Percentiles rank a stretch among this genome's conserved stretches.
Evolutionary conservation across 1,140 invertebrate genomes (phyloP).

Genomic region (honey bee (Apis mellifera)): Amel_HAv3.1 CM009938.2:6239501-6240000

Average conservation of each 20-base stretch:
- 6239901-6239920: not conserved
- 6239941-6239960: not conserved
- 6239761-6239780: not conserved
- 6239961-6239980: slow-evolving; percentile 31
- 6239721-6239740: not conserved
- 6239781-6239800: not conserved
- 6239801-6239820: not conserved
- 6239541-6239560: too few relatives aligned
- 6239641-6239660: too few relatives aligned
- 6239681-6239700: too few relatives aligned
- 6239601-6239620: too few relatives aligned
- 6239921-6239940: not conserved
- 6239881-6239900: not conserved
- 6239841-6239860: not conserved
- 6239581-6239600: too few relatives aligned
- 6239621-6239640: too few relatives aligned
- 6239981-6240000: not conserved
- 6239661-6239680: too few relatives aligned
- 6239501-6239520: too few relatives aligned
- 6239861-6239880: not conserved
- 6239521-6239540: too few relatives aligned
- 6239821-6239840: not conserved
- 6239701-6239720: too few relatives aligned
- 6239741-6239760: not conserved
- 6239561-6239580: too few relatives aligned